Evolutionary conservation across 2,888 invertebrate species (phyloP).

Genomic region (Platycnemis pennipes): DNA sequence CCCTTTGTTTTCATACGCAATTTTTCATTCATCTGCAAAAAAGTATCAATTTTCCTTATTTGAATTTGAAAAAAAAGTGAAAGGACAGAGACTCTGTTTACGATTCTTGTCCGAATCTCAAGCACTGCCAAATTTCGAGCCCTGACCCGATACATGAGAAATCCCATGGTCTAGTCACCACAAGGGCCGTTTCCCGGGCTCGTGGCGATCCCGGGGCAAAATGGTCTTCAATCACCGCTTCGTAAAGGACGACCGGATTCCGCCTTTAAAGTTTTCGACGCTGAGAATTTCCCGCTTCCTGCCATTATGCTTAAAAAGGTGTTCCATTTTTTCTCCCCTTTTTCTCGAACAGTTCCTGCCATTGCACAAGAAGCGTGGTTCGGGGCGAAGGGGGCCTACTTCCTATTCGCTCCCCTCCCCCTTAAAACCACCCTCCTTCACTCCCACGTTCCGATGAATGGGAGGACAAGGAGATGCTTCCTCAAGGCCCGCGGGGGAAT

Average conservation of each 20-base stretch:
- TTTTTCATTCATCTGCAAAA: no score
- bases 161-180: no score
- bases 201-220: background rate
- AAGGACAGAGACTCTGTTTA: no score
- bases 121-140: no score
- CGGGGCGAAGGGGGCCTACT: background rate
- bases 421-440: background rate
- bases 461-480: background rate
- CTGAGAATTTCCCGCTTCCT: background rate
- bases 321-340: background rate
- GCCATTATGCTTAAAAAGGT: background rate
- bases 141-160: no score
- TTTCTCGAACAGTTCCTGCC: background rate
- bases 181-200: background rate
- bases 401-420: background rate
- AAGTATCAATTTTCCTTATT: no score
- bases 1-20: no score
- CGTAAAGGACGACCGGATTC: background rate
- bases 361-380: conserved; percentile 26
- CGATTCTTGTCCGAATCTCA: no score
- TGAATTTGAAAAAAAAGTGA: no score
- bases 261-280: background rate
- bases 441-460: conserved; percentile 33
- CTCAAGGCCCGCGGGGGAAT: background rate
- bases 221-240: background rate